Percentiles rank a stretch among this genome's conserved stretches.
These are phyloP conservation scores for Oenanthe oenanthe DNA, from an alignment of 2,113 vertebrate species.

Conservation along the genomic window DNA sequence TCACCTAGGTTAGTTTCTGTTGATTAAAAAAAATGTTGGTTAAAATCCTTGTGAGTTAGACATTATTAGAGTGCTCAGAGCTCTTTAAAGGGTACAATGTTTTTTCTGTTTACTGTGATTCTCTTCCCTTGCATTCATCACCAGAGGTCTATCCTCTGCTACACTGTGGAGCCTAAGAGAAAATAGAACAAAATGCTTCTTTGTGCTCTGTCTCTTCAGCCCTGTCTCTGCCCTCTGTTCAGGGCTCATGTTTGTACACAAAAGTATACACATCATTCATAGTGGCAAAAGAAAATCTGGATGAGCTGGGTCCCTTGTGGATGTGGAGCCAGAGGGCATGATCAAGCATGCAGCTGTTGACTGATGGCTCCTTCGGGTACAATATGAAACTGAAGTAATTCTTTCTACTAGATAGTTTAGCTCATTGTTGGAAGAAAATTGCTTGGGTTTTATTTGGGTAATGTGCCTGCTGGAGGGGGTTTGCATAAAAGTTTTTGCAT, in stretches of 20 bases:
- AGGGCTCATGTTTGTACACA: slow-evolving; percentile 25
- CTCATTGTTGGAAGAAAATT: slow-evolving; percentile 30
- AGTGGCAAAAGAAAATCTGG: slow-evolving; percentile 11
- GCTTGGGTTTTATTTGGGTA: slow-evolving; percentile 1
- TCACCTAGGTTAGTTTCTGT: background rate
- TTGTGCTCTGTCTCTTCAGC: background rate
- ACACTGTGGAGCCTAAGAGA: background rate
- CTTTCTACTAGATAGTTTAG: background rate
- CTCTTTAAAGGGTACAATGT: background rate
- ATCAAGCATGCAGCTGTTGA: slow-evolving; percentile 34
- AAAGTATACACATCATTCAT: background rate
- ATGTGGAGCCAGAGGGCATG: slow-evolving; percentile 35
- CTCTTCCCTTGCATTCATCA: background rate
- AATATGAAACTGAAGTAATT: slow-evolving; percentile 1
- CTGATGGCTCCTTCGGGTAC: background rate
- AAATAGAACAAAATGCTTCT: background rate
- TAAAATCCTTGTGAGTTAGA: background rate
- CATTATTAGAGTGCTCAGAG: background rate
- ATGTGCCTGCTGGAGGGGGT: slow-evolving; percentile 1
- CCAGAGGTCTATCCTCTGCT: background rate
- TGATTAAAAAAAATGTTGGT: background rate
- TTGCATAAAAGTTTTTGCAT: slow-evolving; percentile 7
- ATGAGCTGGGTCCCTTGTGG: background rate
- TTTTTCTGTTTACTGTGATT: background rate
- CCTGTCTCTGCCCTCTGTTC: background rate